phyloP scores from a whole-genome alignment of 2,113 vertebrate genomes.

The Saguinus imperator region DNA sequence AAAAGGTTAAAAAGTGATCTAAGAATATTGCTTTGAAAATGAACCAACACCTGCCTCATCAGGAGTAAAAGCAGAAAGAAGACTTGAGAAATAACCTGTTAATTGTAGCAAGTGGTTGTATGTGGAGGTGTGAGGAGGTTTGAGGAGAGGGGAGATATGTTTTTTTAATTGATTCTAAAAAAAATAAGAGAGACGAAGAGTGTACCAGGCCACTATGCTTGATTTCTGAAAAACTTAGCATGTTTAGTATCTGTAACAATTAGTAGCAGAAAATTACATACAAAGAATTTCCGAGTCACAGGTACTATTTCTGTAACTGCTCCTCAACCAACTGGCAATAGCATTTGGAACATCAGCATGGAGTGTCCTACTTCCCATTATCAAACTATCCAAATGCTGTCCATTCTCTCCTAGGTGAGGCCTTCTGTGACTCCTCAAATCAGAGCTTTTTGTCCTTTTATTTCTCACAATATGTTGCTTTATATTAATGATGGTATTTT shows the following conservation, averaged over 20 bases:
- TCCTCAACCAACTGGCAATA: not conserved
- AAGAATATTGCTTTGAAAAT: constrained; percentile 61
- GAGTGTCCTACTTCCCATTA: not conserved
- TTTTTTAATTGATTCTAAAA: not conserved
- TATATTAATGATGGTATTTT: not conserved
- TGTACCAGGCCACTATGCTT: not conserved
- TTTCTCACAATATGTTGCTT: not conserved
- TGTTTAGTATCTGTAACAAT: not conserved
- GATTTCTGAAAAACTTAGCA: not conserved
- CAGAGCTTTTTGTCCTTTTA: not conserved
- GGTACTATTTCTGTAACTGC: not conserved
- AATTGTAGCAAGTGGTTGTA: not conserved
- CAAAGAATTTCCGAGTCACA: not conserved
- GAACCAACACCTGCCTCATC: constrained; percentile 60
- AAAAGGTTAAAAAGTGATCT: constrained; percentile 60
- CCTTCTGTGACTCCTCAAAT: not conserved
- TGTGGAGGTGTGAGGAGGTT: not conserved
- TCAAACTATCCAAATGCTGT: not conserved
- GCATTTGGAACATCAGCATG: not conserved
- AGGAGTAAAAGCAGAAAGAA: constrained; percentile 5
- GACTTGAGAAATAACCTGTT: constrained; percentile 39
- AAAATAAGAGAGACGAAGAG: not conserved
- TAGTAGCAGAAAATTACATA: not conserved
- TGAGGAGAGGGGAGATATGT: not conserved
- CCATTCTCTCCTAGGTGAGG: not conserved